Percentiles rank a stretch among this genome's conserved stretches.
Conservation (phyloP, 1,140 invertebrate genomes). For the Drosophila ficusphila region DNA sequence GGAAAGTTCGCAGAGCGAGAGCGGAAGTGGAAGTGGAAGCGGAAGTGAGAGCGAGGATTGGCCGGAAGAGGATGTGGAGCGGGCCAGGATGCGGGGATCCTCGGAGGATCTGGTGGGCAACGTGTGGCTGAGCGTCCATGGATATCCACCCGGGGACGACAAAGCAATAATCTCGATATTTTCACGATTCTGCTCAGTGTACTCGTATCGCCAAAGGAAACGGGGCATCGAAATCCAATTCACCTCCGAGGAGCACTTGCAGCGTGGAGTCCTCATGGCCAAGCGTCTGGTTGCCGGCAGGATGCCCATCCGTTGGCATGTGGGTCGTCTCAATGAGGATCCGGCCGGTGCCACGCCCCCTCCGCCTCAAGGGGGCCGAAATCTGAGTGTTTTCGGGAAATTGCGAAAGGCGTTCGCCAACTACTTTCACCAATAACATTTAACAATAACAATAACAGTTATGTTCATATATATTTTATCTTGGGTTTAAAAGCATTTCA, state of each 20-base stretch:
- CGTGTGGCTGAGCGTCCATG: conserved; percentile 28
- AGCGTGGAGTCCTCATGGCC: conserved; percentile 17
- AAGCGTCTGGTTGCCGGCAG: conserved; percentile 17
- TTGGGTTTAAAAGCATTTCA: not conserved
- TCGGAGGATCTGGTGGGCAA: not conserved
- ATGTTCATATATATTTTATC: not conserved
- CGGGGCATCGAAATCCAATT: conserved; percentile 23
- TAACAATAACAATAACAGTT: too few relatives aligned
- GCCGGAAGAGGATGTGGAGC: conserved; percentile 11
- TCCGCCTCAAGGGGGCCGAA: not conserved
- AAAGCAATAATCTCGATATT: conserved; percentile 14
- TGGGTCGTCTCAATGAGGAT: not conserved
- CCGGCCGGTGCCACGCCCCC: not conserved
- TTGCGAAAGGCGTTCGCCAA: conserved; percentile 22
- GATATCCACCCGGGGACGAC: conserved; percentile 6
- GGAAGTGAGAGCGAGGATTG: not conserved
- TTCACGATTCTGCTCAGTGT: conserved; percentile 9
- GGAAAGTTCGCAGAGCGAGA: not conserved
- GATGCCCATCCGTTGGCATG: conserved; percentile 21
- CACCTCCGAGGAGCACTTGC: conserved; percentile 11
- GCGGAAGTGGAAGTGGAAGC: not conserved
- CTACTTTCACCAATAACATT: conserved; percentile 1
- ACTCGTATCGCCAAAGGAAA: not conserved
- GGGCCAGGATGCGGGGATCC: not conserved
- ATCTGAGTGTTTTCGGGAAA: conserved; percentile 1